Conservation (phyloP, 2,113 vertebrate species). For the Pogona vitticeps region DNA sequence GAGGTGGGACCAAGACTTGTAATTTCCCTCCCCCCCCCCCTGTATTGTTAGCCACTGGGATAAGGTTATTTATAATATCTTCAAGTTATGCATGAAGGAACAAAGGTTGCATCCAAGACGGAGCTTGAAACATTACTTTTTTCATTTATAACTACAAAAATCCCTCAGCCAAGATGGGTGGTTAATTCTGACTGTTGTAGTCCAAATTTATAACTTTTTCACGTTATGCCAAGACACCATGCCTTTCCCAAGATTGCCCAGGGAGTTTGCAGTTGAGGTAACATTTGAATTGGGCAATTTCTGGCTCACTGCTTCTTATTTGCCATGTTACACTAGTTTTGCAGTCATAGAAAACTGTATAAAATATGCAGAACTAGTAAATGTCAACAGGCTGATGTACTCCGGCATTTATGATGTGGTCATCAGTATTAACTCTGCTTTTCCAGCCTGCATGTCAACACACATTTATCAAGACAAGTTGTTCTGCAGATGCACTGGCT, state of each 20-base stretch:
- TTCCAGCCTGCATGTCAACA: neutral
- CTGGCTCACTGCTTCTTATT: neutral
- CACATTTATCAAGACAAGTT: conserved; percentile 25
- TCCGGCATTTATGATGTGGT: neutral
- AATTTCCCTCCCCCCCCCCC: too few species aligned
- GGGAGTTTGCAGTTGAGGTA: neutral
- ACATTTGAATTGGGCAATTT: neutral
- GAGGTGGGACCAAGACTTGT: too few species aligned
- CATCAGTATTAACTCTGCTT: neutral
- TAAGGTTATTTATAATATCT: neutral
- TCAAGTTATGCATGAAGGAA: too few species aligned
- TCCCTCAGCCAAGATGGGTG: too few species aligned
- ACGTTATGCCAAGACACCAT: too few species aligned
- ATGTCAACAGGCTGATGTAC: neutral
- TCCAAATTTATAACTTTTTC: too few species aligned
- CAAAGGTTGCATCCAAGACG: too few species aligned
- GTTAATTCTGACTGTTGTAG: too few species aligned
- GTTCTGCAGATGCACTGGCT: neutral
- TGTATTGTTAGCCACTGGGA: neutral
- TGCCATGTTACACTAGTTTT: neutral
- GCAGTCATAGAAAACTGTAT: neutral
- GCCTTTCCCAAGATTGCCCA: neutral
- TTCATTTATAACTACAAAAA: too few species aligned
- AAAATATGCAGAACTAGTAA: neutral
- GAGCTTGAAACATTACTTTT: too few species aligned